A percentile compares a stretch with the other conserved stretches of the same genome.
Conservation (phyloP, 2,888 invertebrate genomes). For the Zhuqinia jingwanae region DNA sequence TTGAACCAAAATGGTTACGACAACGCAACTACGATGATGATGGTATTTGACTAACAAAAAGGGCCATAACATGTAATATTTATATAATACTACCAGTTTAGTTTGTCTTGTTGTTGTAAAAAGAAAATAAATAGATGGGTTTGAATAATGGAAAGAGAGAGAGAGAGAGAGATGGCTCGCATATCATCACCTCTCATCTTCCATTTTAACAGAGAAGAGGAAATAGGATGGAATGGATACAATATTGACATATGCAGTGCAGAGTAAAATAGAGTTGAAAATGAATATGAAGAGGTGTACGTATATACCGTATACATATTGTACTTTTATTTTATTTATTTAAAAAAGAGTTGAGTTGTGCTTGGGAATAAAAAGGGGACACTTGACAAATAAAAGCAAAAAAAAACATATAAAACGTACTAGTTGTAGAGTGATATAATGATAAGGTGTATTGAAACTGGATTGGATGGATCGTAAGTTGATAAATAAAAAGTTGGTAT, state of each 20-base stretch:
- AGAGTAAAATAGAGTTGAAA: too few relatives aligned
- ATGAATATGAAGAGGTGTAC: too few relatives aligned
- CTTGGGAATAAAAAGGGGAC: too few relatives aligned
- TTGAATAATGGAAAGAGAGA: slow-evolving; percentile 1
- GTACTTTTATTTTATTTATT: too few relatives aligned
- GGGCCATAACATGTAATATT: slow-evolving; percentile 16
- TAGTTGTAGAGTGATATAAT: too few relatives aligned
- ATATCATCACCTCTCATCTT: slow-evolving; percentile 51
- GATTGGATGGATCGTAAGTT: too few relatives aligned
- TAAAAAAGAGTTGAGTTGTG: too few relatives aligned
- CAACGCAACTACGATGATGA: neutral
- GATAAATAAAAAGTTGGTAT: too few relatives aligned
- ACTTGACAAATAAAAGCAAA: too few relatives aligned
- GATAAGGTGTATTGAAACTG: too few relatives aligned
- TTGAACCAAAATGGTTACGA: neutral
- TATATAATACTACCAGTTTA: neutral
- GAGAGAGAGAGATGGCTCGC: neutral
- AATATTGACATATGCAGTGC: neutral
- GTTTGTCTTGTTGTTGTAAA: neutral
- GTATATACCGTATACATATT: too few relatives aligned
- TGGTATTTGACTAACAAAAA: slow-evolving; percentile 57
- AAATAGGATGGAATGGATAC: neutral
- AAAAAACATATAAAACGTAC: too few relatives aligned
- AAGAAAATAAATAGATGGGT: neutral
- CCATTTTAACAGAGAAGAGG: neutral